phyloP scores from a whole-genome alignment of 2,888 invertebrate species.

The Aleiodes alternator region DNA sequence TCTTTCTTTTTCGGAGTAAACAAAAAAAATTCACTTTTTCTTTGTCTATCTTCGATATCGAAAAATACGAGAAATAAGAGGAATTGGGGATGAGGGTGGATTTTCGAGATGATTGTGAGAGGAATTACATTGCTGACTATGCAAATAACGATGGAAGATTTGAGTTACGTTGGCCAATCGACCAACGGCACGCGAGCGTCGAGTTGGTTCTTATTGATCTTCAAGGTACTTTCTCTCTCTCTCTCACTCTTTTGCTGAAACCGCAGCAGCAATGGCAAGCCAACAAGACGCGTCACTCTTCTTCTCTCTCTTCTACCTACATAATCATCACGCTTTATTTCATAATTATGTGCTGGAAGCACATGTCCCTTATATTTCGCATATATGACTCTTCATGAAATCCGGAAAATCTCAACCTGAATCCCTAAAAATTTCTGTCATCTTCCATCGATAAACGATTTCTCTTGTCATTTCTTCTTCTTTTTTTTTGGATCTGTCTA shows the following conservation, averaged over 20 bases:
- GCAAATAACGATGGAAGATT: conserved; percentile 37
- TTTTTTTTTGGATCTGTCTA: too few relatives aligned
- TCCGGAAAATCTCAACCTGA: background rate
- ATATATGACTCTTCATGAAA: background rate
- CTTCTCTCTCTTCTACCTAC: conserved; percentile 59
- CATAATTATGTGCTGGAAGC: background rate
- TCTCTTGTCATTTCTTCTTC: background rate
- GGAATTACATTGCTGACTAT: conserved; percentile 6
- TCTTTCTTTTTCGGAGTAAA: too few relatives aligned
- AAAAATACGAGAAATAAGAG: too few relatives aligned
- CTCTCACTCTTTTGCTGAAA: conserved; percentile 44
- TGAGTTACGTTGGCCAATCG: conserved; percentile 49
- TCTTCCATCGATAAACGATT: background rate
- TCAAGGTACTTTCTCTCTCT: conserved; percentile 39
- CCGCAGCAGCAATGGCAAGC: conserved; percentile 39
- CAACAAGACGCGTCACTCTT: conserved; percentile 34
- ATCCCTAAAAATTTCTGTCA: background rate
- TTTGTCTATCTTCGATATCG: too few relatives aligned
- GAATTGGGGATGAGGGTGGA: background rate
- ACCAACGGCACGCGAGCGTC: conserved; percentile 53
- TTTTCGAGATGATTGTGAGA: background rate
- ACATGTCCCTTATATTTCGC: background rate
- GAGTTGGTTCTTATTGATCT: conserved; percentile 63
- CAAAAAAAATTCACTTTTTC: too few relatives aligned
- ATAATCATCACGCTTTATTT: background rate